These are phyloP conservation scores for Oceanodroma tethys DNA, from an alignment of 2,113 vertebrate genomes.

Conservation along the genomic window DNA sequence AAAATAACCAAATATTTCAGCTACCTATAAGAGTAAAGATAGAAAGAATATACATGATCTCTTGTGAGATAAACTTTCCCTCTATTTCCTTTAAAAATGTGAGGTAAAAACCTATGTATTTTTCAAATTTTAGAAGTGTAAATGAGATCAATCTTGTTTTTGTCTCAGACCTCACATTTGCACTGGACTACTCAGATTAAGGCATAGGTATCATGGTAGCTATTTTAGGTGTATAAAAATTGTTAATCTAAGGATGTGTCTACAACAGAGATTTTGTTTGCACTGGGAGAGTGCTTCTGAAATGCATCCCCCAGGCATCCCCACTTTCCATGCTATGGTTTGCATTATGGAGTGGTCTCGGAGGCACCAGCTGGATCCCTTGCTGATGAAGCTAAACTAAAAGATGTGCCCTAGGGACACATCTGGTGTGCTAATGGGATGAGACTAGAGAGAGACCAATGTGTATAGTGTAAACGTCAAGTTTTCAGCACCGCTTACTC, in stretches of 20 bases:
- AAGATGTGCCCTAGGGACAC: background rate
- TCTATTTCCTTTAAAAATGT: background rate
- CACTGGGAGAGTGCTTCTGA: background rate
- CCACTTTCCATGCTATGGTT: background rate
- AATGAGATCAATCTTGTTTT: background rate
- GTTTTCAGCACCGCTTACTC: background rate
- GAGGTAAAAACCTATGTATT: background rate
- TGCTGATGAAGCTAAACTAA: background rate
- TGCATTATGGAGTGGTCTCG: rapidly evolving
- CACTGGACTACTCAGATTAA: background rate
- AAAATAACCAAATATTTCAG: background rate
- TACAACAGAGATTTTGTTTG: background rate
- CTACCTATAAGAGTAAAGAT: background rate
- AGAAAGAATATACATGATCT: background rate
- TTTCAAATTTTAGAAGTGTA: background rate
- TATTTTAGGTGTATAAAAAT: background rate
- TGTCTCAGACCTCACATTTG: background rate
- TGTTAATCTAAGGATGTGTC: background rate
- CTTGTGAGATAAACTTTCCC: background rate
- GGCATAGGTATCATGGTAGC: background rate
- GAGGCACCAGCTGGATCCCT: background rate
- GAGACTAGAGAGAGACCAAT: background rate
- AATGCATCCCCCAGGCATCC: background rate
- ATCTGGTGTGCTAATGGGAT: background rate
- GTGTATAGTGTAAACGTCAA: rapidly evolving